Evolutionary conservation across 2,888 invertebrate species (phyloP), one percentile per base, ranked within the genome.

Genomic region (Drosophila ezoana): DNA sequence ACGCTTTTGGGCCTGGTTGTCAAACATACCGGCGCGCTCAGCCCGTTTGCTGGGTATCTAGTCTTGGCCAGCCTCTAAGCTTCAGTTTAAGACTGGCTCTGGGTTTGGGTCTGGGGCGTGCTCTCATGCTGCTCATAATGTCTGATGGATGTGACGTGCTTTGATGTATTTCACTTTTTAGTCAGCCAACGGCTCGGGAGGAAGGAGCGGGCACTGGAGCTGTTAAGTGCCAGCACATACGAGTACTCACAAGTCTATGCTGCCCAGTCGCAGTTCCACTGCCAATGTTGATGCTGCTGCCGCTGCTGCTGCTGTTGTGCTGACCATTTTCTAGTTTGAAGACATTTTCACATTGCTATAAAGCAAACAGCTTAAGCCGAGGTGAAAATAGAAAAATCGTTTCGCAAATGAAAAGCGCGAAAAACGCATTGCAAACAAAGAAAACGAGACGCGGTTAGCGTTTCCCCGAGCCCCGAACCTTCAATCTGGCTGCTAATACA

Each of bases 71-170:
- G 71, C 65, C 57, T 71, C 61, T 40, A 11, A 13, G 45, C 47
- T 44, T 41, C 52, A 33, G 20, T 14, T 49, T 45, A 28, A 52
- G 70, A 47, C 69, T 62, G 54, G 56, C 56, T 53, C 33, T 32
- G 37, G 49, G 38, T 57, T 38, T 69, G 51, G 35, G 47, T 57
- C 43, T 81, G 79, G 83, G 82, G 82, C 84, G 82, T 82, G 87
- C 82, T 82, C 82, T 82, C 77, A 85, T 80, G 87, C 76, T 81
- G 82, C 78, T 84, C 87, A 87, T 84, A 84, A 87, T 82, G 87
- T 78, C 83, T 84, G 81, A 84, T 84, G 85, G 87, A 87, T 83
- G 83, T 81, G 83, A 84, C 83, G 80, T 84, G 85, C 82, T 85
- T 87, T 84, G 83, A 84, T 84, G 85, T 84, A 84, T 84, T 84